A percentile compares a stretch with the other conserved stretches of the same genome.
phyloP scores from a whole-genome alignment of 2,888 invertebrate genomes.

The Elysia crispata region DNA sequence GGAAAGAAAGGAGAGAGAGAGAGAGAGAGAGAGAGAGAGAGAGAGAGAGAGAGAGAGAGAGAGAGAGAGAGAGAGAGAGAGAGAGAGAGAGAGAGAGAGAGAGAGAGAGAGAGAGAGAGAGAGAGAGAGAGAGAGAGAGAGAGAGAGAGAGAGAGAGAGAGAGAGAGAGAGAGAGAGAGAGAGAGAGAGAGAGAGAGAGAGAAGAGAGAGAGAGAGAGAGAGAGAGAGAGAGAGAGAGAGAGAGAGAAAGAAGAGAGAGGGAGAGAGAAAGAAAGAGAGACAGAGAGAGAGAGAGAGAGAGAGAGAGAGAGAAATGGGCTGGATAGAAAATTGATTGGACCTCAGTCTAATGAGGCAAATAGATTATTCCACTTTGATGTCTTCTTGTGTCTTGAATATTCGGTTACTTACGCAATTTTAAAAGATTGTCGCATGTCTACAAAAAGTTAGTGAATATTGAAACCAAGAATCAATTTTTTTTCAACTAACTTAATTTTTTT shows the following conservation, averaged over 20 bases:
- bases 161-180: neutral
- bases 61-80: neutral
- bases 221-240: slow-evolving; percentile 15
- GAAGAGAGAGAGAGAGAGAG: neutral
- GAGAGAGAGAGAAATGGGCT: too few species aligned
- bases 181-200: neutral
- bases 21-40: slow-evolving; percentile 9
- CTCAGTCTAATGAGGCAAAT: too few species aligned
- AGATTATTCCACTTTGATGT: too few species aligned
- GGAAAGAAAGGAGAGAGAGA: neutral
- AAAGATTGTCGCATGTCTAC: too few species aligned
- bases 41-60: slow-evolving; percentile 9
- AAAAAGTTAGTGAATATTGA: too few species aligned
- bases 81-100: neutral
- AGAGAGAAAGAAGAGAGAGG: neutral
- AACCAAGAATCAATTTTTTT: too few species aligned
- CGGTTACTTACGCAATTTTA: too few species aligned
- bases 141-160: neutral
- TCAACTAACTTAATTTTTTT: too few species aligned
- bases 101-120: neutral
- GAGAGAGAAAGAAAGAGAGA: neutral
- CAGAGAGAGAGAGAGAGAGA: neutral
- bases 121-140: slow-evolving; percentile 4
- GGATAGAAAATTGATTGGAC: too few species aligned
- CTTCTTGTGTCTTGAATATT: too few species aligned